These are phyloP conservation scores for Stenopsyche tienmushanensis DNA, from an alignment of 1,140 invertebrate genomes.

Conservation along the genomic window DNA sequence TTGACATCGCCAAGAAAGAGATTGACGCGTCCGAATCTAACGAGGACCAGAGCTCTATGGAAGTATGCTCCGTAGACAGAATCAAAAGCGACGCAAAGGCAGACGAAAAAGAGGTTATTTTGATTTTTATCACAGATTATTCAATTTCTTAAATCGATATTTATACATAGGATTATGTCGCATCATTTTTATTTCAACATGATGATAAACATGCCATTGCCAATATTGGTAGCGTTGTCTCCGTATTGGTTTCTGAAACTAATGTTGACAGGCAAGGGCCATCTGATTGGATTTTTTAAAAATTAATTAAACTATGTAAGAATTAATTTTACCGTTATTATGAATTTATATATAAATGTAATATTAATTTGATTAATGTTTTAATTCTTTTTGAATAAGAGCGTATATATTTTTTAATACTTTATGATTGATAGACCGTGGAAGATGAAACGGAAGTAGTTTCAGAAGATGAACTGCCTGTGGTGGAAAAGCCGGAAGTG, in stretches of 20 bases:
- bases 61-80: too few relatives aligned
- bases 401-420: background rate
- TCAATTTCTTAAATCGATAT: too few relatives aligned
- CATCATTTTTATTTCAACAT: too few relatives aligned
- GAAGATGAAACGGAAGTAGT: constrained; percentile 73
- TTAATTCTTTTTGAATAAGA: too few relatives aligned
- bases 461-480: constrained; percentile 77
- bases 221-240: constrained; percentile 36
- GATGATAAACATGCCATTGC: constrained; percentile 37
- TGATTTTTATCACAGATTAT: too few relatives aligned
- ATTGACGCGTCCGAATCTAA: constrained; percentile 21
- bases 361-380: background rate
- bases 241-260: constrained; percentile 32
- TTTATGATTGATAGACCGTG: background rate
- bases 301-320: too few relatives aligned
- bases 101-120: too few relatives aligned
- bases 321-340: too few relatives aligned
- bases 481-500: constrained; percentile 55
- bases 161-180: too few relatives aligned
- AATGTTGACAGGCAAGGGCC: constrained; percentile 40
- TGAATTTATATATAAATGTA: background rate
- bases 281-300: constrained; percentile 31
- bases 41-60: constrained; percentile 9
- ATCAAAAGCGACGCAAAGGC: too few relatives aligned
- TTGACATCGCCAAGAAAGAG: too few relatives aligned